Percentiles rank a stretch among this genome's conserved stretches.
Evolutionary conservation across 2,113 vertebrate genomes (phyloP).

Genomic region (Mionectes macconnelli): DNA sequence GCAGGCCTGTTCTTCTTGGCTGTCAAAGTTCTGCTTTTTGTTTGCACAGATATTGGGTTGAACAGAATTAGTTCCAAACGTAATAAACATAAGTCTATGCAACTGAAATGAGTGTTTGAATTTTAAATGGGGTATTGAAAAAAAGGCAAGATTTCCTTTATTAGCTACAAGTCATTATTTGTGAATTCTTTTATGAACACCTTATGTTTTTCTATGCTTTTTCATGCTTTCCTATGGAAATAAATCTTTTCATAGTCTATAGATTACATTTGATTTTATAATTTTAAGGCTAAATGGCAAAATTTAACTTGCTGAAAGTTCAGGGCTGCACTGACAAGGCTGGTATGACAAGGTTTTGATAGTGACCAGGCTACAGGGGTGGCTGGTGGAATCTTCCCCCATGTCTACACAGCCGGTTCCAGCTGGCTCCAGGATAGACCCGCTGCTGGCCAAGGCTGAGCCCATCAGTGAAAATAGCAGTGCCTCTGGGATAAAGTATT

Average conservation of each 20-base stretch:
- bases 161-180: neutral
- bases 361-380: too few species aligned
- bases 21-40: neutral
- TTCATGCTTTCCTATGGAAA: neutral
- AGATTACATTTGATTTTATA: neutral
- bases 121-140: neutral
- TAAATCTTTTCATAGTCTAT: neutral
- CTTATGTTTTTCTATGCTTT: too few species aligned
- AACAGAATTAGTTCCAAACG: neutral
- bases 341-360: neutral
- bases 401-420: neutral
- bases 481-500: too few species aligned
- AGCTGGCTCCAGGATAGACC: neutral
- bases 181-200: neutral
- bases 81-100: neutral
- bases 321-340: neutral
- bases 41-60: neutral
- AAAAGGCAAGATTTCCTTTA: neutral
- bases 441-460: neutral
- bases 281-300: neutral
- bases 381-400: neutral
- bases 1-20: accelerated
- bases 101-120: neutral
- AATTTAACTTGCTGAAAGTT: neutral
- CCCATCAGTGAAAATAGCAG: neutral